Conservation (phyloP, 2,797 vertebrate species). For the Meda fulgida region DNA sequence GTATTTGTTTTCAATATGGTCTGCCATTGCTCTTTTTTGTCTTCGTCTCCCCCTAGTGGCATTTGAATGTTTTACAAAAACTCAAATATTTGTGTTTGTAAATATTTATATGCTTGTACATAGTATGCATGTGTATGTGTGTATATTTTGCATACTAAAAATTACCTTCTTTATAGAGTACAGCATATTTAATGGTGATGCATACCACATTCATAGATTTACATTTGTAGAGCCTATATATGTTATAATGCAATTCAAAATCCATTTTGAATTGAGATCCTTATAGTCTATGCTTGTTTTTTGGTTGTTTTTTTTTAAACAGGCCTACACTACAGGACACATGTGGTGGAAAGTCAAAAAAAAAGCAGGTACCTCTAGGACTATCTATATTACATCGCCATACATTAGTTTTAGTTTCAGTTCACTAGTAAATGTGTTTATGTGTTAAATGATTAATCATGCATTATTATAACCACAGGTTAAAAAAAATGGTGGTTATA, state of each 20-base stretch:
- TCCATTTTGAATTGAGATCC: background rate
- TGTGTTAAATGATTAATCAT: background rate
- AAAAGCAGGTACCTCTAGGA: background rate
- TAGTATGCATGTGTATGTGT: background rate
- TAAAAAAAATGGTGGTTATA: no score
- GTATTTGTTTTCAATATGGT: background rate
- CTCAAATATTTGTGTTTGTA: background rate
- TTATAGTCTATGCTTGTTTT: background rate
- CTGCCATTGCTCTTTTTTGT: background rate
- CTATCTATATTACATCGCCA: background rate
- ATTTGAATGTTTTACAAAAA: background rate
- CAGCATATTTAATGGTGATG: background rate
- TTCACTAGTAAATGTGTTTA: background rate
- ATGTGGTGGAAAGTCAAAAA: background rate
- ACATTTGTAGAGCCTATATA: background rate
- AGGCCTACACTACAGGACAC: background rate
- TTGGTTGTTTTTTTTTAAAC: background rate
- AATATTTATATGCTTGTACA: background rate
- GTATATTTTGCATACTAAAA: no score
- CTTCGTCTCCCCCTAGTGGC: constrained; percentile 21
- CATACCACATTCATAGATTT: background rate
- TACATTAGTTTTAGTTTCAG: background rate
- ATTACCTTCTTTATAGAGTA: background rate
- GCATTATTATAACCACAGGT: background rate
- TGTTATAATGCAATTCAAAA: background rate